Percentiles rank a stretch among this genome's conserved stretches.
Evolutionary conservation across 2,888 invertebrate genomes (phyloP).

Genomic region (Hypercompe scribonia): DNA sequence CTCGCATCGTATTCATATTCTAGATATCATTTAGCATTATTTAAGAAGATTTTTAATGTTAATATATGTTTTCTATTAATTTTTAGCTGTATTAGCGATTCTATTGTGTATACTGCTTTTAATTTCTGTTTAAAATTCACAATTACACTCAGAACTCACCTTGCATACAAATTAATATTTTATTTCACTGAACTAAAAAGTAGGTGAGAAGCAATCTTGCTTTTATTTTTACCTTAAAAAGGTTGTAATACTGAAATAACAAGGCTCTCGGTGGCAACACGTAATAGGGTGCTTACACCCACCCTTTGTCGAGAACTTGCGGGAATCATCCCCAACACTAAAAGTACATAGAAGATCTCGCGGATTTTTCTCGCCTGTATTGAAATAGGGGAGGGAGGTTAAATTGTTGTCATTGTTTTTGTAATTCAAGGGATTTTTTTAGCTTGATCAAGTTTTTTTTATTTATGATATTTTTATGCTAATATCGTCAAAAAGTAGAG

Average conservation of each 20-base stretch:
- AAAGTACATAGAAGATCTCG: conserved; percentile 13
- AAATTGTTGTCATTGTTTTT: conserved; percentile 3
- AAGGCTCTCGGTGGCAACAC: conserved; percentile 48
- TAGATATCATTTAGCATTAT: too few relatives aligned
- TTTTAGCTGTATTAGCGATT: too few relatives aligned
- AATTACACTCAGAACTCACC: not conserved
- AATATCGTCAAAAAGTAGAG: not conserved
- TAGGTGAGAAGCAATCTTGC: conserved; percentile 21
- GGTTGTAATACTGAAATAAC: conserved; percentile 60
- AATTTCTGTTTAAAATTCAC: not conserved
- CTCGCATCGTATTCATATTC: too few relatives aligned
- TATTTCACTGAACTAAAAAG: conserved; percentile 13
- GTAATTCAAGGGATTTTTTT: not conserved
- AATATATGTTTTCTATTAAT: not conserved
- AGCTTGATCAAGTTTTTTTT: not conserved
- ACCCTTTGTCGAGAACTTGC: conserved; percentile 53
- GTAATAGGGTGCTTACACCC: conserved; percentile 59
- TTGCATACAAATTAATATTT: not conserved
- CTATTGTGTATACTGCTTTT: not conserved
- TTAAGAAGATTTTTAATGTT: not conserved
- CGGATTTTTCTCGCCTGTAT: conserved; percentile 11
- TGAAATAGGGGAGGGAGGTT: conserved; percentile 10
- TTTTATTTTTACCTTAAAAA: conserved; percentile 47
- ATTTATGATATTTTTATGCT: not conserved
- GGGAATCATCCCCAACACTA: conserved; percentile 36